Evolutionary conservation across 1,140 invertebrate species (phyloP).

Genomic region (Hylaeus anthracinus): DNA sequence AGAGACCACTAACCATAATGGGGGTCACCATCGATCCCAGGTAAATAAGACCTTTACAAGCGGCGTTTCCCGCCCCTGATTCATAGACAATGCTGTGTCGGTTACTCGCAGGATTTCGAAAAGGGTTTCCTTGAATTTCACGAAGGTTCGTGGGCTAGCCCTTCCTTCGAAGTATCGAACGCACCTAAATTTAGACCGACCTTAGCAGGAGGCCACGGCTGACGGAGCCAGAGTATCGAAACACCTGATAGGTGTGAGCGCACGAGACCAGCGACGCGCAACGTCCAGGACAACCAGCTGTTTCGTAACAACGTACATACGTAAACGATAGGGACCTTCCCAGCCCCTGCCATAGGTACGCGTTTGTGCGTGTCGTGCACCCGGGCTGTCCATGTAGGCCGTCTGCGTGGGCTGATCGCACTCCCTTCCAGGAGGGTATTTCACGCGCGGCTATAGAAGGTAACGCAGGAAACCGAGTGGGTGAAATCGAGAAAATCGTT

Average conservation of each 20-base stretch:
- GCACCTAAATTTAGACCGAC: constrained; percentile 47
- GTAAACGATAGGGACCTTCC: constrained; percentile 4
- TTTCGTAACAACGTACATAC: constrained; percentile 32
- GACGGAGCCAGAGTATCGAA: constrained; percentile 17
- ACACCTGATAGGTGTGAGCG: constrained; percentile 45
- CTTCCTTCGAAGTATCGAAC: constrained; percentile 47
- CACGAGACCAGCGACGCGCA: constrained; percentile 32
- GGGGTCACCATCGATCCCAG: no score
- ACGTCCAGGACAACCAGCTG: constrained; percentile 43
- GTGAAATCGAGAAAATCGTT: constrained; percentile 42
- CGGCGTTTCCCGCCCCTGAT: no score
- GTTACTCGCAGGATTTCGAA: neutral
- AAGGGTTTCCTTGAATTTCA: neutral
- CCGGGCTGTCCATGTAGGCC: constrained; percentile 23
- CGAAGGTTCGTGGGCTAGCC: constrained; percentile 7
- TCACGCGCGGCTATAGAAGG: constrained; percentile 37
- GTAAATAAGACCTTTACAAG: no score
- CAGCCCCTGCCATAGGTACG: neutral
- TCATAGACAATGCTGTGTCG: no score
- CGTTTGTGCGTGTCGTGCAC: constrained; percentile 2
- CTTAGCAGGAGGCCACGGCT: constrained; percentile 43
- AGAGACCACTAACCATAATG: no score
- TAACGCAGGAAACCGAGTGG: constrained; percentile 33
- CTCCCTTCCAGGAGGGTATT: constrained; percentile 41
- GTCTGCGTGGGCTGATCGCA: constrained; percentile 26